Base-by-base conservation (phyloP, 64 coral and sea anemone genomes). In the Porites australiensis region DNA sequence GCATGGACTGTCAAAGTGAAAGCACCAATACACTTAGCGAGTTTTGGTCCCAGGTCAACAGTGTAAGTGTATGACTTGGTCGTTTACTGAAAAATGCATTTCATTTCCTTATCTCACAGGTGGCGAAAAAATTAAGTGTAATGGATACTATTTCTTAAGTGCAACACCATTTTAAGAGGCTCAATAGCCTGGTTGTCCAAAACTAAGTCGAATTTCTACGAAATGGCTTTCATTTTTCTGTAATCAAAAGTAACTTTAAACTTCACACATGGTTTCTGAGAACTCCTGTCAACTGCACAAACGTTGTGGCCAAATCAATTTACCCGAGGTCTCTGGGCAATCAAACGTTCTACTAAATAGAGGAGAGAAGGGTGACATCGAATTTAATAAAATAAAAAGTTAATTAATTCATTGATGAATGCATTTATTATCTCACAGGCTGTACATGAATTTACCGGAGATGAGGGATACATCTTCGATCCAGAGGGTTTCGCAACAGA, bases 1-100 rank as follows among this genome's bases (percentile, higher is more conserved):
- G 88, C 88, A 90, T 90, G 75, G 88, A 90, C 37, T 90, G 75
- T 78, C 52, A 90, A 58, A 65, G 52, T 57, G 50, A 88, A 77
- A 47, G 15, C 19, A 88, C 87, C 57, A 72, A 88, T 58, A 88
- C 87, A 14, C 72, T 88, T 46, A 77, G 87, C 59, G 70, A 75
- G 44, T 88, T 88, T 46, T 88, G 87, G 87, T 44, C 21, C 53
- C 54, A 77, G 8, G 23, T 89, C 62, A 89, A 89, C 65, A 65
- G 65, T 77, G 87, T 75, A 74, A 75, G 86, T 89, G 70, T 44
- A 51, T 46, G 63, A 86, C 63, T 51, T 86, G 22, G 45, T 14
- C 52, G 46, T 86, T 20, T n/a, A 86, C 48, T 37, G 21, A 50
- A 85, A 67, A 85, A 45, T 37, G 58, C 46, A 67, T 85, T 67